Base-by-base conservation (phyloP, 2,797 vertebrate species). In the Centroberyx gerrardi region DNA sequence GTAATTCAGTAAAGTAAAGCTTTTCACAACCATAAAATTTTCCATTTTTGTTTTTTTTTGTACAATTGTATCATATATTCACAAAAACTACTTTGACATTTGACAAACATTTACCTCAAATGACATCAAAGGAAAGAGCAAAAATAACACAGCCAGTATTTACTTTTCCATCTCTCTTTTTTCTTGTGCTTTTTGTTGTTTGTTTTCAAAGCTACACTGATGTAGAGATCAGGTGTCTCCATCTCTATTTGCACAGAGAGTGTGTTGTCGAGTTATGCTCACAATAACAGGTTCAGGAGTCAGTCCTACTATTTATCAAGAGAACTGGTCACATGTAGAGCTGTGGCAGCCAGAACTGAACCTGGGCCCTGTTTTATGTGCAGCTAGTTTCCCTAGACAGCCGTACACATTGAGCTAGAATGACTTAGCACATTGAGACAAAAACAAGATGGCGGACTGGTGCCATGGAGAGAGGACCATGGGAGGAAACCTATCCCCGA, bases 101-200 rank as follows among this genome's bases (percentile, higher is more conserved):
- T 91, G 92, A 96, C 94, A 92, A 93, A 95, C 94, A 95, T 92
- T 92, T 92, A 95, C 88, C 84, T 95, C 90, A 93, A 94, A 86
- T 93, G 92, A 95, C 94, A 92, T 88, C 87, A 93, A 95, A 93
- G 85, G 80, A 92, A 93, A 86, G 55, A 88, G 74, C 80, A 76
- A 92, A 88, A 85, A 87, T 58, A 90, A 91, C 76, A 91, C 83
- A 88, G 87, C 83, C 88, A 83, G 79, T 78, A 88, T 79, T 87
- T 90, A 74, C 74, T 85, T 82, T 72, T 87, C 86, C 59, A 38
- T 82, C 78, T 80, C 62, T 84, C 80, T 85, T 81, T 82, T 63
- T 54, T 78, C 67, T 94, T 95, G 92, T 95, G 94, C 93, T 95
- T 95, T 86, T 87, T 88, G 82, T 83, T 76, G 77, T 82, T 90